These are phyloP conservation scores for Pseudomyrmex gracilis DNA, from an alignment of 1,140 invertebrate species.

Conservation along the genomic window DNA sequence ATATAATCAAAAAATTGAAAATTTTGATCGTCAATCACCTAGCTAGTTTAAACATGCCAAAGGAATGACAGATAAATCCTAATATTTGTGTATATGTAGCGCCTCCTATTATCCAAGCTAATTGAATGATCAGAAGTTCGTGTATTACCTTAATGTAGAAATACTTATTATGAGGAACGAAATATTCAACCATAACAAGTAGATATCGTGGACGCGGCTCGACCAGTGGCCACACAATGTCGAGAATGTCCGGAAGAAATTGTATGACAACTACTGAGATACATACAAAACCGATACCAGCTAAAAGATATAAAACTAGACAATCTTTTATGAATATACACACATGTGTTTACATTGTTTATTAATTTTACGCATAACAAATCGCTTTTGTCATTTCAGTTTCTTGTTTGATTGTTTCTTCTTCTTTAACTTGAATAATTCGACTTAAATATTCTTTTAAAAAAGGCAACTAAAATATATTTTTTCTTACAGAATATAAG, in stretches of 20 bases:
- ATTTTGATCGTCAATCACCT: neutral
- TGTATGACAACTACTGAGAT: neutral
- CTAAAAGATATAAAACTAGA: neutral
- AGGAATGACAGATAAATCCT: conserved; percentile 1
- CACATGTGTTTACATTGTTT: too few species aligned
- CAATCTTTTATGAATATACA: too few species aligned
- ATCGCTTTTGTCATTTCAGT: too few species aligned
- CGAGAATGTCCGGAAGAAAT: conserved; percentile 10
- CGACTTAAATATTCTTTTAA: too few species aligned
- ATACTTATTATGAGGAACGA: conserved; percentile 12
- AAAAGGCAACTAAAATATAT: too few species aligned
- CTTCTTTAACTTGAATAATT: too few species aligned
- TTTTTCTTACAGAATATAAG: too few species aligned
- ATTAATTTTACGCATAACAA: neutral
- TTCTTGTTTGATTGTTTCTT: too few species aligned
- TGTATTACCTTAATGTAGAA: neutral
- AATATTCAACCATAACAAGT: conserved; percentile 27
- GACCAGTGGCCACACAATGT: conserved; percentile 33
- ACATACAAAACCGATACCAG: neutral
- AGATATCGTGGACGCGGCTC: conserved; percentile 1
- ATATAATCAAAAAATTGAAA: too few species aligned
- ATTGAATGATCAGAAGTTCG: neutral
- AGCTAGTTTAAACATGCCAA: conserved; percentile 37
- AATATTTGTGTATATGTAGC: conserved; percentile 2
- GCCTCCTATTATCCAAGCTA: neutral